These are phyloP conservation scores for Corythaeola cristata DNA, from an alignment of 2,113 vertebrate genomes.

Conservation along the genomic window DNA sequence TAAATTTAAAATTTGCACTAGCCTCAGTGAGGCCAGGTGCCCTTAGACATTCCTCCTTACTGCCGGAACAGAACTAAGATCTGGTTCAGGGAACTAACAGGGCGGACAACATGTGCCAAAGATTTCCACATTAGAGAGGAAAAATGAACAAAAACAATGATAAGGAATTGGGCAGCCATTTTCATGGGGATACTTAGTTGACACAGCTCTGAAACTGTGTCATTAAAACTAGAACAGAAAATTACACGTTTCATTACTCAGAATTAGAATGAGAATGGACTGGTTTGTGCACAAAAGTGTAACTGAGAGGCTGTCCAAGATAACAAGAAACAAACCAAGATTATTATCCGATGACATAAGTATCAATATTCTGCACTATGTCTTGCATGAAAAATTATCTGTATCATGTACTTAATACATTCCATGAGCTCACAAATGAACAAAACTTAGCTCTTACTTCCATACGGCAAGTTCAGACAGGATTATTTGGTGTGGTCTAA, in stretches of 20 bases:
- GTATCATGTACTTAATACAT: not conserved
- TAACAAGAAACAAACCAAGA: not conserved
- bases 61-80: not conserved
- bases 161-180: not conserved
- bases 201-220: not conserved
- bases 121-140: not conserved
- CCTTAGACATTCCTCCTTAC: not conserved
- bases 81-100: not conserved
- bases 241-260: not conserved
- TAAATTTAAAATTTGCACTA: not conserved
- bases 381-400: not conserved
- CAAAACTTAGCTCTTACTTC: not conserved
- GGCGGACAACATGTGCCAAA: fast-evolving
- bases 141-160: not conserved
- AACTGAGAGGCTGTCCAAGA: not conserved
- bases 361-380: not conserved
- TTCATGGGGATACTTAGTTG: not conserved
- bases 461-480: not conserved
- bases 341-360: not conserved
- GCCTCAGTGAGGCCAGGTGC: not conserved
- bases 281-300: not conserved
- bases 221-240: conserved; percentile 43
- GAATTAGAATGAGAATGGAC: conserved; percentile 33
- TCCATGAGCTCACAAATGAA: not conserved
- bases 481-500: not conserved